These are phyloP conservation scores for Drosophila anceps DNA, from an alignment of 2,888 invertebrate species.

Conservation along the genomic window DNA sequence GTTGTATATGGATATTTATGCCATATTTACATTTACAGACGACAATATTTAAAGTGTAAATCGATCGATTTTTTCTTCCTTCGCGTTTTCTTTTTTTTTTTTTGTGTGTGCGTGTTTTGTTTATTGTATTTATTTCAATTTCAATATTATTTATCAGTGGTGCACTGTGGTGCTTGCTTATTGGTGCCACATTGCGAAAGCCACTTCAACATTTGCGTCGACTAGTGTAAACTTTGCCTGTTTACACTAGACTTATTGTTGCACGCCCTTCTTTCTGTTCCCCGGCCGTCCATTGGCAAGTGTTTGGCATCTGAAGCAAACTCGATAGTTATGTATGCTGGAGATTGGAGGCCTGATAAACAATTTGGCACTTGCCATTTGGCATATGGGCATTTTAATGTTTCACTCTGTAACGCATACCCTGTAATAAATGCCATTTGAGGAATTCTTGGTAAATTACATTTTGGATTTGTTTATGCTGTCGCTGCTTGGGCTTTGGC, in stretches of 20 bases:
- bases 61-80: slow-evolving; percentile 63
- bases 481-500: not conserved
- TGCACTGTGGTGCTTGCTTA: slow-evolving; percentile 15
- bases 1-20: too few species aligned
- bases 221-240: slow-evolving; percentile 35
- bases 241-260: slow-evolving; percentile 40
- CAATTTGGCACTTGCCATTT: slow-evolving; percentile 46
- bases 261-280: slow-evolving; percentile 3
- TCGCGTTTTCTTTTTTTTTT: slow-evolving; percentile 14
- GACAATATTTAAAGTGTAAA: slow-evolving; percentile 74
- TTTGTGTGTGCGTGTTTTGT: slow-evolving; percentile 44
- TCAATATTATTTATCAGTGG: slow-evolving; percentile 72
- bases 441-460: not conserved
- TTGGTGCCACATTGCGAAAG: slow-evolving; percentile 56
- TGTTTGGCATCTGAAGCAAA: slow-evolving; percentile 23
- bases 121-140: slow-evolving; percentile 78
- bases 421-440: slow-evolving; percentile 16
- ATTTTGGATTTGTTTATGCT: slow-evolving; percentile 9
- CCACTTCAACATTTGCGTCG: slow-evolving; percentile 48
- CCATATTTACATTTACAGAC: slow-evolving; percentile 64
- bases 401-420: slow-evolving; percentile 12
- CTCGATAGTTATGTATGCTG: slow-evolving; percentile 29
- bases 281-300: not conserved
- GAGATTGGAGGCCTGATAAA: slow-evolving; percentile 27
- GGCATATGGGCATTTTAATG: slow-evolving; percentile 2